These are phyloP conservation scores for Bucorvus abyssinicus DNA, from an alignment of 2,797 vertebrate genomes.

Conservation along the genomic window DNA sequence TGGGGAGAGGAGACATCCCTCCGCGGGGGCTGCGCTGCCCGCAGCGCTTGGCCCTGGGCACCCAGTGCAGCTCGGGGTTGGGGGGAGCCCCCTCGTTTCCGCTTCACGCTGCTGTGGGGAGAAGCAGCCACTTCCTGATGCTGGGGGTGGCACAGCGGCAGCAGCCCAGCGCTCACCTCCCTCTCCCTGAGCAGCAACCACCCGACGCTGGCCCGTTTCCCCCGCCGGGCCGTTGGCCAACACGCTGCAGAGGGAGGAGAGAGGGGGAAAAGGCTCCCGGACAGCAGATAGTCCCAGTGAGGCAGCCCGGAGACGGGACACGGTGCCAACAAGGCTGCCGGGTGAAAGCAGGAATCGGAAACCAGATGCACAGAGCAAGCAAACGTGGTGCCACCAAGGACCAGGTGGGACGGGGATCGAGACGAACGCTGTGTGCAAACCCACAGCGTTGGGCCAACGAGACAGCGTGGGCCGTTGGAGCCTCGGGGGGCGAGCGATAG, in stretches of 20 bases:
- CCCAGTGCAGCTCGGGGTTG: rapidly evolving
- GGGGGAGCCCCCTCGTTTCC: neutral
- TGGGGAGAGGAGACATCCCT: neutral
- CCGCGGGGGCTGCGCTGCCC: neutral
- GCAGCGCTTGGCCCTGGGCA: neutral
- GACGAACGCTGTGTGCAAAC: neutral
- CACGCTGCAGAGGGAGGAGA: neutral
- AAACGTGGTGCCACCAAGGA: rapidly evolving
- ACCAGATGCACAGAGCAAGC: neutral
- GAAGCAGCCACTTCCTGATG: rapidly evolving
- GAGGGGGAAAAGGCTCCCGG: neutral
- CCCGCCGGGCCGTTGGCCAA: neutral
- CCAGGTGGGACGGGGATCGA: rapidly evolving
- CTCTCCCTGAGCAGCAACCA: neutral
- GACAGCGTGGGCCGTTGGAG: neutral
- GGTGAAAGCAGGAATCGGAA: neutral
- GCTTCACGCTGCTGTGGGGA: rapidly evolving
- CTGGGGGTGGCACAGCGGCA: neutral
- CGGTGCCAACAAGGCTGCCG: neutral
- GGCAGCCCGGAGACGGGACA: neutral
- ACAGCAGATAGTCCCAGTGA: neutral
- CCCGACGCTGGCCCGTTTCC: rapidly evolving
- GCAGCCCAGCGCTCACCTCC: neutral
- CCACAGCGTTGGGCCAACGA: neutral
- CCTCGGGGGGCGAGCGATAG: rapidly evolving